A percentile compares a stretch with the other conserved stretches of the same genome.
These are phyloP conservation scores for Nothobranchius furzeri DNA, from an alignment of 2,113 vertebrate genomes.

Conservation along the genomic window DNA sequence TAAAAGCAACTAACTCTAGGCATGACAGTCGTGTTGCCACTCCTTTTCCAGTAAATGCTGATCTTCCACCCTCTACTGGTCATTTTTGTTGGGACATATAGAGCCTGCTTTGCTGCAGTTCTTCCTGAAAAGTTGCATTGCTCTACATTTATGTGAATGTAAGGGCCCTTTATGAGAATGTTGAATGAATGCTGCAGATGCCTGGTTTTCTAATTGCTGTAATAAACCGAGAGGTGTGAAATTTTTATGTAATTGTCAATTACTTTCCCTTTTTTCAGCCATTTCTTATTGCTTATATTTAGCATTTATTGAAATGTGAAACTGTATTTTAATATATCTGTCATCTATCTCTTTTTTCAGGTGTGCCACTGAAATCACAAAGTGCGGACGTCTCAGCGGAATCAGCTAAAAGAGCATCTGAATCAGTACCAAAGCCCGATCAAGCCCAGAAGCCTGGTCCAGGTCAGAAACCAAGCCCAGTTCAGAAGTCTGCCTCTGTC, in stretches of 20 bases:
- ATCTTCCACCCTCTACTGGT: slow-evolving; percentile 64
- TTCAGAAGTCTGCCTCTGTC: slow-evolving; percentile 70
- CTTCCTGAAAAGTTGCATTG: slow-evolving; percentile 30
- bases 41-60: slow-evolving; percentile 16
- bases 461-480: slow-evolving; percentile 76
- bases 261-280: slow-evolving; percentile 6
- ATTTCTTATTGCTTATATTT: slow-evolving; percentile 17
- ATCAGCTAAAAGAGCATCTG: slow-evolving; percentile 80
- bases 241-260: slow-evolving; percentile 46
- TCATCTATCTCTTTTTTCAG: slow-evolving; percentile 84
- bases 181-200: slow-evolving; percentile 46
- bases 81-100: slow-evolving; percentile 28
- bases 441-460: slow-evolving; percentile 81
- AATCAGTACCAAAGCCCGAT: slow-evolving; percentile 69
- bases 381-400: slow-evolving; percentile 86
- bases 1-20: slow-evolving; percentile 27
- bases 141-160: slow-evolving; percentile 36
- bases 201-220: slow-evolving; percentile 53
- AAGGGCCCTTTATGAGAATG: slow-evolving; percentile 37
- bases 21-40: slow-evolving; percentile 15
- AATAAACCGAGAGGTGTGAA: slow-evolving; percentile 64
- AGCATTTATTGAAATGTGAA: slow-evolving; percentile 48
- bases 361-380: slow-evolving; percentile 90
- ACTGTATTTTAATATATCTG: slow-evolving; percentile 64
- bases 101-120: slow-evolving; percentile 28